phyloP scores from a whole-genome alignment of 2,888 invertebrate genomes.

The Odiellus spinosus region DNA sequence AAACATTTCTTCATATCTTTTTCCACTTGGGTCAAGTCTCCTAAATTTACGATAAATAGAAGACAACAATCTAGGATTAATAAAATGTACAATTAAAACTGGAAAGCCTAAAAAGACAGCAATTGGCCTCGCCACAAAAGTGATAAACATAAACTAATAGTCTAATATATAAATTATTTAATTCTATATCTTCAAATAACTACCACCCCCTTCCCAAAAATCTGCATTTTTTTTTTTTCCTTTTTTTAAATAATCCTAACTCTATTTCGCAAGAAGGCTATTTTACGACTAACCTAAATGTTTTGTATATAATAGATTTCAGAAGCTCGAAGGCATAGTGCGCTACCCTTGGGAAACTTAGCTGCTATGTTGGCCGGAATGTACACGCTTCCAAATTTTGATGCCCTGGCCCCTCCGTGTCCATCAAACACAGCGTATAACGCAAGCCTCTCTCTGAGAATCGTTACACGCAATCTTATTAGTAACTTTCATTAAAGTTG shows the following conservation, averaged over 20 bases:
- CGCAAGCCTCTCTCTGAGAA: constrained; percentile 26
- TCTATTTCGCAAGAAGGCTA: not conserved
- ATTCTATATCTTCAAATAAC: no score
- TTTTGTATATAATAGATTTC: not conserved
- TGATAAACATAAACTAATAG: no score
- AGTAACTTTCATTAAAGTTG: not conserved
- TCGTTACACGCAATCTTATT: not conserved
- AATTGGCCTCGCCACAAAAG: no score
- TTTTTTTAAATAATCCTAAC: no score
- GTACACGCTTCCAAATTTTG: constrained; percentile 31
- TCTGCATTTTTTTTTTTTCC: not conserved
- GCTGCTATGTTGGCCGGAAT: constrained; percentile 31
- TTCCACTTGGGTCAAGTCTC: constrained; percentile 13
- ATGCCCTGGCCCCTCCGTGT: constrained; percentile 34
- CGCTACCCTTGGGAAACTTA: constrained; percentile 30
- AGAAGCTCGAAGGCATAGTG: not conserved
- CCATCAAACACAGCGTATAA: constrained; percentile 37
- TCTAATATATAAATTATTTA: not conserved
- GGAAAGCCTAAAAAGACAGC: not conserved
- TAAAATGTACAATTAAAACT: not conserved
- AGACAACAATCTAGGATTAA: not conserved
- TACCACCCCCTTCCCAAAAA: not conserved
- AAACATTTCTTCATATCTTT: constrained; percentile 31
- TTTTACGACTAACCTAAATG: not conserved
- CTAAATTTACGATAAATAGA: constrained; percentile 2